A percentile compares a stretch with the other conserved stretches of the same genome.
Evolutionary conservation across 2,888 invertebrate species (phyloP).

Genomic region (Proisotoma minuta): DNA sequence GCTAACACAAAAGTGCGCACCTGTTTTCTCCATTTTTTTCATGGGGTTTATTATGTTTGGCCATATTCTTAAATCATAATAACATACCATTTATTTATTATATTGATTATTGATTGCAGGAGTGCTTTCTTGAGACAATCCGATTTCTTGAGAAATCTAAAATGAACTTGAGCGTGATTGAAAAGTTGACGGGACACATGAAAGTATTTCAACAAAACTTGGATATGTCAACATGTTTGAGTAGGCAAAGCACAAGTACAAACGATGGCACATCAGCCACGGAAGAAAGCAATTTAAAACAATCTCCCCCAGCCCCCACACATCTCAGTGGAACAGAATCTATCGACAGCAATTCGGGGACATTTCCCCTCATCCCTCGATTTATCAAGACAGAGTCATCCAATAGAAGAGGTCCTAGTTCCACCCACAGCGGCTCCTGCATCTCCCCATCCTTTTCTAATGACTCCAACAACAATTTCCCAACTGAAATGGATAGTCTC

Average conservation of each 20-base stretch:
- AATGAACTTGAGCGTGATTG: slow-evolving; percentile 30
- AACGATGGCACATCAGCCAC: not conserved
- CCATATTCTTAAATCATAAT: not conserved
- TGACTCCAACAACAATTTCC: slow-evolving; percentile 29
- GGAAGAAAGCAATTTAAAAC: not conserved
- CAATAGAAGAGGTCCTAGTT: not conserved
- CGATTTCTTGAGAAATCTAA: slow-evolving; percentile 38
- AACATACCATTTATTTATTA: too few species aligned
- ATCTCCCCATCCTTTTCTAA: slow-evolving; percentile 19
- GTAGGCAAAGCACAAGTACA: not conserved
- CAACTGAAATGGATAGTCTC: not conserved
- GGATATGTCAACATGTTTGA: not conserved
- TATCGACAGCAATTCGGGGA: not conserved
- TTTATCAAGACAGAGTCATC: not conserved
- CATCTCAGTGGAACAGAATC: too few species aligned
- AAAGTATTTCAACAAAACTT: slow-evolving; percentile 16
- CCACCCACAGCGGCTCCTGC: slow-evolving; percentile 1
- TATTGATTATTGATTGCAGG: slow-evolving; percentile 29
- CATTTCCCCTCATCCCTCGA: slow-evolving; percentile 5
- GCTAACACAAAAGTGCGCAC: too few species aligned
- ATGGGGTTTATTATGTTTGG: not conserved
- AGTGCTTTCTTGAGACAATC: slow-evolving; percentile 37
- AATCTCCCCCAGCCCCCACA: not conserved
- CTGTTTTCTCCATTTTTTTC: too few species aligned
- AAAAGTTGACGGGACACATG: slow-evolving; percentile 36